These are phyloP conservation scores for Drosophila leontia DNA, from an alignment of 1,140 invertebrate genomes.

Conservation along the genomic window DNA sequence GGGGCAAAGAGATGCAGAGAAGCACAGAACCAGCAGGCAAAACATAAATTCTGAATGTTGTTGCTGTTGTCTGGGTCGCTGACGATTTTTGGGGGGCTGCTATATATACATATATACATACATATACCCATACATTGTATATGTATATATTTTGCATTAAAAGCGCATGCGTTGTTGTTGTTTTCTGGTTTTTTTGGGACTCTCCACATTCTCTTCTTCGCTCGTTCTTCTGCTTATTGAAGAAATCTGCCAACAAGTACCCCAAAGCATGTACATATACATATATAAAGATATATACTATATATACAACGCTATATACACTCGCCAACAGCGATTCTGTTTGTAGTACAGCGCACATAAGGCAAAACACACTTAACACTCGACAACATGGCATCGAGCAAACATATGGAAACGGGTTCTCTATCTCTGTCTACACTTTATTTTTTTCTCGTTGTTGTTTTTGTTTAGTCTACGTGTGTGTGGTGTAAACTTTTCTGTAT, in stretches of 20 bases:
- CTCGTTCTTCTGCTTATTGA: conserved; percentile 28
- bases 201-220: conserved; percentile 7
- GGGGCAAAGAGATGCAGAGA: conserved; percentile 15
- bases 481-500: conserved; percentile 51
- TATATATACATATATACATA: conserved; percentile 12
- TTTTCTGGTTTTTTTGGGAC: conserved; percentile 50
- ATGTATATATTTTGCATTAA: conserved; percentile 32
- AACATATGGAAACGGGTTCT: conserved; percentile 81
- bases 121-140: neutral
- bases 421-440: conserved; percentile 22
- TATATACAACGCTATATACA: conserved; percentile 23
- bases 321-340: conserved; percentile 35
- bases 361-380: conserved; percentile 63
- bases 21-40: conserved; percentile 41
- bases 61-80: conserved; percentile 71
- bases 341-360: conserved; percentile 42
- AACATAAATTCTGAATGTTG: conserved; percentile 61
- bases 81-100: conserved; percentile 45
- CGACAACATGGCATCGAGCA: conserved; percentile 56
- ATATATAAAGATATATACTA: conserved; percentile 18
- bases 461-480: conserved; percentile 41
- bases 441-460: conserved; percentile 24
- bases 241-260: conserved; percentile 75
- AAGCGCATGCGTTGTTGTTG: conserved; percentile 69
- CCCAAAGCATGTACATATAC: conserved; percentile 1